A percentile compares a stretch with the other conserved stretches of the same genome.
Conservation (phyloP, 2,797 vertebrate species). For the Fistularia tabacaria region DNA sequence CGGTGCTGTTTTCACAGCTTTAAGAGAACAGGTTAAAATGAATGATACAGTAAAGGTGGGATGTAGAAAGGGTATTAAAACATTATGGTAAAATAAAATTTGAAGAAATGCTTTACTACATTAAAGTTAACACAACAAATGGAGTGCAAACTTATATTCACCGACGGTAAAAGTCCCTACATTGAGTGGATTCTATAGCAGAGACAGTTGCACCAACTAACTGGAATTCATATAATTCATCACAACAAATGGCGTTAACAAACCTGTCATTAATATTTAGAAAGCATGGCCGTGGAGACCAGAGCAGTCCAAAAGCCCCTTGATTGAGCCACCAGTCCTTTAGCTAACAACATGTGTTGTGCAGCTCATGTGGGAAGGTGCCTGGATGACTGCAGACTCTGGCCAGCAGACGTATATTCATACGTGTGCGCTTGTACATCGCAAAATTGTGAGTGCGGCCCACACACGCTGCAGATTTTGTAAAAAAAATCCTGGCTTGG, state of each 20-base stretch:
- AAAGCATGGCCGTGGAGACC: slow-evolving; percentile 24
- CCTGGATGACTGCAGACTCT: slow-evolving; percentile 47
- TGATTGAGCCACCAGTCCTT: slow-evolving; percentile 63
- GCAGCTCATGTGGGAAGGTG: slow-evolving; percentile 63
- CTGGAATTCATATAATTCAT: slow-evolving; percentile 17
- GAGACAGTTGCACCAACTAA: neutral
- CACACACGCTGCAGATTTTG: slow-evolving; percentile 71
- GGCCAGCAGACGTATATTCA: slow-evolving; percentile 19
- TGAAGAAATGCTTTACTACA: too few relatives aligned
- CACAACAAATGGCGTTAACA: slow-evolving; percentile 25
- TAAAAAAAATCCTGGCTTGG: slow-evolving; percentile 62
- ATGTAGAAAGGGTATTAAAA: too few relatives aligned
- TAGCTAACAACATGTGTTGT: slow-evolving; percentile 57
- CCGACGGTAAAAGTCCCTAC: neutral
- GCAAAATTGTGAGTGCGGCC: slow-evolving; percentile 51
- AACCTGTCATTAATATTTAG: slow-evolving; percentile 21
- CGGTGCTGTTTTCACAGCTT: too few relatives aligned
- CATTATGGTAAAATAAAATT: too few relatives aligned
- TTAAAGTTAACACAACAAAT: too few relatives aligned
- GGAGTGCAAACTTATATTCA: neutral
- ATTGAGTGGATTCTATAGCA: neutral
- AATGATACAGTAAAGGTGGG: too few relatives aligned
- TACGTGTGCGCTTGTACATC: slow-evolving; percentile 26
- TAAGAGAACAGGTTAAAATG: too few relatives aligned
- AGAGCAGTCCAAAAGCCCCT: slow-evolving; percentile 30